Base-by-base conservation (phyloP, 2,888 invertebrate species). In the Asteroscopus sphinx region DNA sequence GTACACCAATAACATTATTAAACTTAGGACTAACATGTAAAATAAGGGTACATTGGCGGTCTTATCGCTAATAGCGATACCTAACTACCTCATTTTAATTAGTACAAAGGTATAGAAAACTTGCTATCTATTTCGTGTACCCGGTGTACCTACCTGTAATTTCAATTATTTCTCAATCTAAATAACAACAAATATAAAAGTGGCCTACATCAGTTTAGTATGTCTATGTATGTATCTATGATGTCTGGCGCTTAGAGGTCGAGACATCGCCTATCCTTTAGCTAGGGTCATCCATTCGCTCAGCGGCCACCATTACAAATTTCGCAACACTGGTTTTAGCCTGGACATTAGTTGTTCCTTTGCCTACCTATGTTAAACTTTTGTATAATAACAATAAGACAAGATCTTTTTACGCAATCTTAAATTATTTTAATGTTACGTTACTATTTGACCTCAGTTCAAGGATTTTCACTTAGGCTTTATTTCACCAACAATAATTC, bases 221-320 rank as follows among this genome's bases (percentile, higher is more conserved):
- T n/a, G n/a, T 0, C 13, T 35, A 41, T 8, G 13, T 33, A 26
- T 2, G 2, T 33, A 59, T 28, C 28, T 54, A 36, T 36, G 36
- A 51, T 45, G 39, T 41, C 37, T 54, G 58, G 28, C 15, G 45
- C 15, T 56, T 58, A 25, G 75, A 84, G 84, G 84, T 83, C 80
- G 70, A 68, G 75, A 78, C 69, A 73, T 73, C 73, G 64, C 56
- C 69, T 69, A 69, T 30, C n/a, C n/a, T n/a, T n/a, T n/a, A 76
- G 72, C 56, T 72, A 72, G 79, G 81, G 81, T 82, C 82, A 83
- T 76, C 79, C 84, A 76, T 82, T 84, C 84, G 79, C 82, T 84
- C 72, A 62, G 71, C 68, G 49, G 76, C 72, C 67, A 47, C 52
- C 42, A 73, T 75, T 73, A 77, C 59, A 40, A 57, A 77, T 83